Evolutionary conservation across 1,140 invertebrate species (phyloP).

Genomic region (Globodera ellingtonae): DNA sequence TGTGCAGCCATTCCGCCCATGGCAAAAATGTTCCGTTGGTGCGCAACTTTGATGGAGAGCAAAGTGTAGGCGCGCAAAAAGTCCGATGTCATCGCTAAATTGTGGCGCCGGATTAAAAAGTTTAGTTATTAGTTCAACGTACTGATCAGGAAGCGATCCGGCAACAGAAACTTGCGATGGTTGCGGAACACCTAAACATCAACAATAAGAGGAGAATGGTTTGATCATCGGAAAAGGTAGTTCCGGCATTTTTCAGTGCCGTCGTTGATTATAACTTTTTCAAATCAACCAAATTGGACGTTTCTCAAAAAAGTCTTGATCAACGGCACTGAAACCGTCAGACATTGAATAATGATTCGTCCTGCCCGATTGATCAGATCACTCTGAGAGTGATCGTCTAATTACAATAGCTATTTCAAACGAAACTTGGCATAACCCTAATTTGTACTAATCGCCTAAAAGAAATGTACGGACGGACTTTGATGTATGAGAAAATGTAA

Average conservation of each 20-base stretch:
- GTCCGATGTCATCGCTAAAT: conserved; percentile 70
- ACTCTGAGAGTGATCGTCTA: too few species aligned
- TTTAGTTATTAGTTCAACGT: conserved; percentile 15
- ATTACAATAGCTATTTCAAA: too few species aligned
- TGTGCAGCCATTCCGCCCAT: conserved; percentile 76
- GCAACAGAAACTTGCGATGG: conserved; percentile 71
- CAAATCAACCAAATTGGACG: too few species aligned
- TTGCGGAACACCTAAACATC: conserved; percentile 65
- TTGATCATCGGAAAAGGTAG: conserved; percentile 67
- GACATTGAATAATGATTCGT: too few species aligned
- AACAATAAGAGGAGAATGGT: not conserved
- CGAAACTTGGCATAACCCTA: too few species aligned
- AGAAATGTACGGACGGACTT: conserved; percentile 65
- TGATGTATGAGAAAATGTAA: conserved; percentile 76
- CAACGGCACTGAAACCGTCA: too few species aligned
- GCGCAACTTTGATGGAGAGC: conserved; percentile 72
- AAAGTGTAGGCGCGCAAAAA: conserved; percentile 74
- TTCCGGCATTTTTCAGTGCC: not conserved
- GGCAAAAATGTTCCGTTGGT: conserved; percentile 71
- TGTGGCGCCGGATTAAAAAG: not conserved
- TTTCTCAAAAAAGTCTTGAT: too few species aligned
- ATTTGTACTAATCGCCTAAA: too few species aligned
- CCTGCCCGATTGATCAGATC: too few species aligned
- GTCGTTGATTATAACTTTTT: too few species aligned
- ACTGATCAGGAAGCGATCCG: conserved; percentile 72